These are phyloP conservation scores for Eupithecia subfuscata DNA, from an alignment of 2,888 invertebrate genomes.

Conservation along the genomic window DNA sequence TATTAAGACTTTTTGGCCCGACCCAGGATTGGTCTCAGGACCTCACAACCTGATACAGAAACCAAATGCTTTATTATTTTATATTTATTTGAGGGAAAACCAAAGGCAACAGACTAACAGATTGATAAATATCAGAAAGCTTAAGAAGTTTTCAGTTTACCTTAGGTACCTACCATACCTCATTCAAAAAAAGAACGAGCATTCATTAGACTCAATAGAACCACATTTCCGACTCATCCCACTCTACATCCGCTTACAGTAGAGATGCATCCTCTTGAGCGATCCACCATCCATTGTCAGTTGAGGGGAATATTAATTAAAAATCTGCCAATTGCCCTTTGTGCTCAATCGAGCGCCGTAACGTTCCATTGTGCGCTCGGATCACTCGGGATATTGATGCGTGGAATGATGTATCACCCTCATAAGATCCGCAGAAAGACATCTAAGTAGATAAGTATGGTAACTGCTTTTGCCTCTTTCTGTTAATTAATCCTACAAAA, in stretches of 20 bases:
- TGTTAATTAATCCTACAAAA: no score
- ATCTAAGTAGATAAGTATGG: not conserved
- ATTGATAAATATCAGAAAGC: no score
- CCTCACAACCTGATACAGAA: not conserved
- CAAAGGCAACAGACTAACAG: no score
- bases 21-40: not conserved
- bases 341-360: conserved; percentile 41
- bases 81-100: not conserved
- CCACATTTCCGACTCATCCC: not conserved
- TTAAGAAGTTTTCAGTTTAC: no score
- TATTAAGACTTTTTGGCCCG: not conserved
- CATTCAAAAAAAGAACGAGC: not conserved
- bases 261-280: conserved; percentile 12
- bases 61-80: not conserved
- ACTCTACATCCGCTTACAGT: conserved; percentile 2
- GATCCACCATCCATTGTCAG: conserved; percentile 42
- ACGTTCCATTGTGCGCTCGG: conserved; percentile 31
- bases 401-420: conserved; percentile 10
- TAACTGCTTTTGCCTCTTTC: no score
- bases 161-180: not conserved
- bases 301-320: conserved; percentile 44
- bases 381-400: conserved; percentile 19
- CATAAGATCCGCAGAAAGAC: not conserved
- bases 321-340: conserved; percentile 45
- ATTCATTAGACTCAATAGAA: not conserved